A percentile compares a stretch with the other conserved stretches of the same genome.
phyloP scores from a whole-genome alignment of 1,140 invertebrate species.

The Diprion similis region DNA sequence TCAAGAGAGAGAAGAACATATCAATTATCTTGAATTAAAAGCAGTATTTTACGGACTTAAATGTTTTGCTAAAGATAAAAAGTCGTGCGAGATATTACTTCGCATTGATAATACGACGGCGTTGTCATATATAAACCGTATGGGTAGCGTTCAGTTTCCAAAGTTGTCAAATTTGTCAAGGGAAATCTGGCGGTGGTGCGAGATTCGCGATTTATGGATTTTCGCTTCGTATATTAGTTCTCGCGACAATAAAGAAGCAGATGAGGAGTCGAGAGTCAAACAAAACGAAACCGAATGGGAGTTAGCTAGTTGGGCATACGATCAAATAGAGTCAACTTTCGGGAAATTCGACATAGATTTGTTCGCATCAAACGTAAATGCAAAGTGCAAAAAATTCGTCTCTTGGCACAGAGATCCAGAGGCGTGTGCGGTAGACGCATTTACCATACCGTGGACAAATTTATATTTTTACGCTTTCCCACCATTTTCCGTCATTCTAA shows the following conservation, averaged over 20 bases:
- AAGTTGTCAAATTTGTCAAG: slow-evolving; percentile 27
- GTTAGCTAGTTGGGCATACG: slow-evolving; percentile 11
- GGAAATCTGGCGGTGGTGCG: slow-evolving; percentile 35
- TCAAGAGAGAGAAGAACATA: slow-evolving; percentile 32
- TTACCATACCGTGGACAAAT: slow-evolving; percentile 33
- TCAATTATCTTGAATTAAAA: slow-evolving; percentile 38
- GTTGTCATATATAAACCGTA: slow-evolving; percentile 33
- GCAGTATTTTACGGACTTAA: slow-evolving; percentile 37
- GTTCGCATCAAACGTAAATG: slow-evolving; percentile 35
- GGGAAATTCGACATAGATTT: slow-evolving; percentile 32
- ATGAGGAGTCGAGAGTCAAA: slow-evolving; percentile 24
- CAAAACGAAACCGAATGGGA: slow-evolving; percentile 20
- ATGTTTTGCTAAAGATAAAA: slow-evolving; percentile 33
- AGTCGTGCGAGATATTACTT: slow-evolving; percentile 24
- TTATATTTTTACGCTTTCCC: slow-evolving; percentile 40
- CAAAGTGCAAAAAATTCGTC: slow-evolving; percentile 35
- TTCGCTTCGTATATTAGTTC: slow-evolving; percentile 35
- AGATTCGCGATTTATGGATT: slow-evolving; percentile 28
- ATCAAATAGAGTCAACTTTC: slow-evolving; percentile 11
- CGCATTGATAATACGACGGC: slow-evolving; percentile 32
- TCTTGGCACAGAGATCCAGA: slow-evolving; percentile 38
- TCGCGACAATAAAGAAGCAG: slow-evolving; percentile 30
- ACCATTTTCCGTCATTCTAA: too few species aligned
- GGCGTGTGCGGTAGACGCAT: slow-evolving; percentile 33
- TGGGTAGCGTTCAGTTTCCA: slow-evolving; percentile 32